Percentiles rank a stretch among this genome's conserved stretches.
phyloP scores from a whole-genome alignment of 2,113 vertebrate species.

The Rhinopomastus cyanomelas region DNA sequence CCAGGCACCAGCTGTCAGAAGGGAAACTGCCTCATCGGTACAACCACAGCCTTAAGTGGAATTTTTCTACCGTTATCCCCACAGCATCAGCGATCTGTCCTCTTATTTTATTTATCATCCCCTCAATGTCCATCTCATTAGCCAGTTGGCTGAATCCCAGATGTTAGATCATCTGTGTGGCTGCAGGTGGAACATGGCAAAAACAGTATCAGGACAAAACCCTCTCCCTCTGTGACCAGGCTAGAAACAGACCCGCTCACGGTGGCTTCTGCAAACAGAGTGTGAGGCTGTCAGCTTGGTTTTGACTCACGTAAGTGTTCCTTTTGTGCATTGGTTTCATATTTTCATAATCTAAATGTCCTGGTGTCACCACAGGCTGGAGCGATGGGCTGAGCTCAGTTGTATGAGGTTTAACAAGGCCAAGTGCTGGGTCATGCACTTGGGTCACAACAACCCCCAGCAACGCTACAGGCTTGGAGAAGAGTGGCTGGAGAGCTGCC shows the following conservation, averaged over 20 bases:
- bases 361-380: too few relatives aligned
- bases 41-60: not conserved
- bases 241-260: not conserved
- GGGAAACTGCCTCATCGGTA: not conserved
- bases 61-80: not conserved
- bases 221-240: not conserved
- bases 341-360: not conserved
- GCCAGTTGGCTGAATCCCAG: not conserved
- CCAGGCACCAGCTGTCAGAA: not conserved
- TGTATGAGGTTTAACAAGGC: too few relatives aligned
- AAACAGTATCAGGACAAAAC: not conserved
- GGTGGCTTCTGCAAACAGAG: not conserved
- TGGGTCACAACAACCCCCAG: too few relatives aligned
- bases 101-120: not conserved
- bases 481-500: too few relatives aligned
- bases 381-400: too few relatives aligned
- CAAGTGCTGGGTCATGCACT: too few relatives aligned
- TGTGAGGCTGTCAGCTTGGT: not conserved
- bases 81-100: not conserved
- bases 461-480: too few relatives aligned
- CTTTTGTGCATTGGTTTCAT: not conserved
- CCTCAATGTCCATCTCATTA: not conserved
- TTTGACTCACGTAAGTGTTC: constrained; percentile 24
- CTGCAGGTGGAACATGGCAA: not conserved
- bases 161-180: not conserved